These are phyloP conservation scores for Eospalax fontanierii DNA, from an alignment of 2,797 vertebrate genomes.

Conservation along the genomic window DNA sequence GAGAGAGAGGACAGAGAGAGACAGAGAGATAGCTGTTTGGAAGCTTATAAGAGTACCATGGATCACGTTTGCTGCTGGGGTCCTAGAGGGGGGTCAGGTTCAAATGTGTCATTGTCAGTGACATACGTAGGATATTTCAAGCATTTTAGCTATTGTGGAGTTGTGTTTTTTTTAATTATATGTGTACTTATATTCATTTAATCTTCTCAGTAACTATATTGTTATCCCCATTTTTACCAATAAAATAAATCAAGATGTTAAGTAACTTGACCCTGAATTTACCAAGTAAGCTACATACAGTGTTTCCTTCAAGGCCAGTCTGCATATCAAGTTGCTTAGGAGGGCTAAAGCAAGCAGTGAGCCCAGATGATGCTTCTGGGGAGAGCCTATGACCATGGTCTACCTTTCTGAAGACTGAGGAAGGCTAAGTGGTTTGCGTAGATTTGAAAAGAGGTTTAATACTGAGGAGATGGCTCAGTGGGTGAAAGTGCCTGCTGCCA, in stretches of 20 bases:
- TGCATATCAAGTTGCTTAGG: conserved; percentile 86
- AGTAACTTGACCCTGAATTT: neutral
- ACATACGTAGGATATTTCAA: neutral
- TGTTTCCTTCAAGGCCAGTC: conserved; percentile 85
- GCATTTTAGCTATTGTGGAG: neutral
- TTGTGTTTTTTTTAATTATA: neutral
- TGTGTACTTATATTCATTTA: conserved; percentile 8
- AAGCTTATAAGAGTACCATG: neutral
- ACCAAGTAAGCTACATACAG: conserved; percentile 86
- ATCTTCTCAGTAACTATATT: neutral
- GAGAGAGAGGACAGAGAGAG: neutral
- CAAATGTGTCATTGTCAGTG: neutral
- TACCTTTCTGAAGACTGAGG: neutral
- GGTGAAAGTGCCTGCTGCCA: neutral
- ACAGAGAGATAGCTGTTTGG: neutral
- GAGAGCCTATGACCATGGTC: neutral
- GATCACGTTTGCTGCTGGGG: neutral
- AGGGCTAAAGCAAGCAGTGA: conserved; percentile 86
- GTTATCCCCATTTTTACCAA: neutral
- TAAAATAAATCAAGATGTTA: conserved; percentile 11
- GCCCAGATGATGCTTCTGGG: neutral
- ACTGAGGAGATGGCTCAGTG: neutral
- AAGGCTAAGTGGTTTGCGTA: neutral
- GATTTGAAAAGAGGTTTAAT: conserved; percentile 13
- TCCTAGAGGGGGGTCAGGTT: neutral